Evolutionary conservation across 2,888 invertebrate genomes (phyloP).

Genomic region (Drosophila testacea): DNA sequence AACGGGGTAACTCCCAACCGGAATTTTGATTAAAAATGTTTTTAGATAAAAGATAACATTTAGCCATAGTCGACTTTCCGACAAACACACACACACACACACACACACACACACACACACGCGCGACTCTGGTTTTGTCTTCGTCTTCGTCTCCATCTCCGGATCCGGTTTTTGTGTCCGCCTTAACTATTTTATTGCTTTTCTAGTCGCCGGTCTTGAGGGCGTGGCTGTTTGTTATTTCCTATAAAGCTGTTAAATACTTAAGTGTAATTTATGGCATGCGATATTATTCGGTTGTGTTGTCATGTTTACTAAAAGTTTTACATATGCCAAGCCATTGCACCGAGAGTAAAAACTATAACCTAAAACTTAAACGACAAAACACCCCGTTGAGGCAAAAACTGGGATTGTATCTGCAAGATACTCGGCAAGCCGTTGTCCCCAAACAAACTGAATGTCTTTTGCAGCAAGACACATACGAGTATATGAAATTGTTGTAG

Average conservation of each 20-base stretch:
- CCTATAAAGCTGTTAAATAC: conserved; percentile 78
- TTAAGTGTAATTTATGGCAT: conserved; percentile 80
- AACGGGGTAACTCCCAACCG: conserved; percentile 16
- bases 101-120: conserved; percentile 8
- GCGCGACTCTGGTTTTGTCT: background rate
- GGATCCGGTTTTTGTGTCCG: conserved; percentile 25
- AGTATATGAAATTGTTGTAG: conserved; percentile 47
- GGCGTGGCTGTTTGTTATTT: conserved; percentile 59
- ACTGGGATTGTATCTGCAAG: conserved; percentile 43
- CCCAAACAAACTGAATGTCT: conserved; percentile 53
- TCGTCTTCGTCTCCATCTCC: background rate
- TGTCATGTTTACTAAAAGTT: conserved; percentile 76
- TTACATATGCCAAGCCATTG: conserved; percentile 64
- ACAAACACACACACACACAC: conserved; percentile 22
- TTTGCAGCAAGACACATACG: conserved; percentile 30
- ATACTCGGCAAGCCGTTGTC: conserved; percentile 30
- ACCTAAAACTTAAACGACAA: conserved; percentile 52
- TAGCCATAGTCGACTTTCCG: conserved; percentile 26
- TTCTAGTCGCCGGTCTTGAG: conserved; percentile 40
- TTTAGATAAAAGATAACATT: conserved; percentile 62
- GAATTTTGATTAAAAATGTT: conserved; percentile 74
- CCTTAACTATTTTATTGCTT: conserved; percentile 54
- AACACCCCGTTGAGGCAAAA: conserved; percentile 27
- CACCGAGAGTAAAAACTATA: conserved; percentile 30
- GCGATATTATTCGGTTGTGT: conserved; percentile 75